Conservation (phyloP, 2,113 vertebrate genomes). For the Chaetodon trifascialis region DNA sequence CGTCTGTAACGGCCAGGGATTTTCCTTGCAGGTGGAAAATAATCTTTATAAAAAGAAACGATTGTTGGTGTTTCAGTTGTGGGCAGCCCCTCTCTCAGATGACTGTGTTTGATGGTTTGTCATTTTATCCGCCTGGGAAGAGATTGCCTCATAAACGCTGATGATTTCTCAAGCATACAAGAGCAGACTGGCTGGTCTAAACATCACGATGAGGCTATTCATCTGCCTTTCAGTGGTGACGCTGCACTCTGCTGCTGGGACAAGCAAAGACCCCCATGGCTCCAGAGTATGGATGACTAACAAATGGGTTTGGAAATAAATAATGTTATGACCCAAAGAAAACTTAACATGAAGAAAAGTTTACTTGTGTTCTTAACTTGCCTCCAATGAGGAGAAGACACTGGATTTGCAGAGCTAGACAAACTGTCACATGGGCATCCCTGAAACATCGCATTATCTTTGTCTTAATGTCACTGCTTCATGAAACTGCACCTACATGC, state of each 20-base stretch:
- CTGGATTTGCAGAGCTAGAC: neutral
- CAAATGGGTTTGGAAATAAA: conserved; percentile 41
- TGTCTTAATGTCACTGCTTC: too few species aligned
- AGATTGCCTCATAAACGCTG: conserved; percentile 40
- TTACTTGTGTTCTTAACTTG: conserved; percentile 14
- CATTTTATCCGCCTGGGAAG: conserved; percentile 42
- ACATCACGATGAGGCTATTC: conserved; percentile 40
- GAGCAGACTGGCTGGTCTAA: conserved; percentile 46
- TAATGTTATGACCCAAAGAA: conserved; percentile 38
- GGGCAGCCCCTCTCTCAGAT: neutral
- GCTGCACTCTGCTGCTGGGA: conserved; percentile 36
- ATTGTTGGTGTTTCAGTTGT: neutral
- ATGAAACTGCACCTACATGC: too few species aligned
- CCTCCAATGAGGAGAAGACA: neutral
- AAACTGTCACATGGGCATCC: neutral
- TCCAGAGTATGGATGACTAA: conserved; percentile 29
- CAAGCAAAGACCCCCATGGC: conserved; percentile 24
- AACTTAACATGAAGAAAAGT: conserved; percentile 30
- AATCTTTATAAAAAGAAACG: neutral
- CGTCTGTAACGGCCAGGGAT: neutral
- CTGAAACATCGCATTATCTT: too few species aligned
- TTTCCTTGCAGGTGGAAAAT: conserved; percentile 2
- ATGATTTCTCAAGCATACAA: conserved; percentile 51
- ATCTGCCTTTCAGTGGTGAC: conserved; percentile 36
- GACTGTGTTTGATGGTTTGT: conserved; percentile 37